Percentiles rank a stretch among this genome's conserved stretches.
phyloP scores from a whole-genome alignment of 2,797 vertebrate genomes.

The Parauchenoglanis ngamensis region DNA sequence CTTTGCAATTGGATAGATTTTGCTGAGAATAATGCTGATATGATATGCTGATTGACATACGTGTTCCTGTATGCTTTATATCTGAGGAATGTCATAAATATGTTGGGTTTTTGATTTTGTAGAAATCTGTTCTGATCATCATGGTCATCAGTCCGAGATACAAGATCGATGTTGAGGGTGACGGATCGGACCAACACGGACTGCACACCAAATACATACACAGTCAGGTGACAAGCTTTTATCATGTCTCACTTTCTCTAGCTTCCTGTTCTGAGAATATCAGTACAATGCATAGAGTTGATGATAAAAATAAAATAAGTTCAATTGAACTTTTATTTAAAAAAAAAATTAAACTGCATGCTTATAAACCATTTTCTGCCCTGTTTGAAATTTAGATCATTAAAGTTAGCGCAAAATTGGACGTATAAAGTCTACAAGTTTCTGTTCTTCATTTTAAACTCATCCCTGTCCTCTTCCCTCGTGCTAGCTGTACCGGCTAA shows the following conservation, averaged over 20 bases:
- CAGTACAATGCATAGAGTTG: no score
- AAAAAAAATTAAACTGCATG: no score
- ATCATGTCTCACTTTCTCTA: no score
- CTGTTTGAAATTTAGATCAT: no score
- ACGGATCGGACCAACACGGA: conserved; percentile 86
- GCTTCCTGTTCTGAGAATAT: background rate
- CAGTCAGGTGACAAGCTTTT: conserved; percentile 80
- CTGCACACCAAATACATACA: conserved; percentile 97
- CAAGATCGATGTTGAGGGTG: conserved; percentile 89
- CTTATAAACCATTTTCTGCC: no score
- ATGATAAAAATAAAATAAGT: no score
- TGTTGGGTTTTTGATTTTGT: conserved; percentile 43
- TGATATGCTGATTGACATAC: background rate
- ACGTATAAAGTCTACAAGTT: no score
- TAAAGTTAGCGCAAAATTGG: no score
- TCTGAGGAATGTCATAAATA: background rate
- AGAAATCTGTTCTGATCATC: conserved; percentile 96
- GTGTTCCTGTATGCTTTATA: background rate
- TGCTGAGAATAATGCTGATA: background rate
- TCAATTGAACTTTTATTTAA: no score
- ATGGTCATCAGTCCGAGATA: conserved; percentile 96
- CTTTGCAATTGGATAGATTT: background rate
- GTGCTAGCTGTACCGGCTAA: background rate
- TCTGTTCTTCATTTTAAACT: background rate
- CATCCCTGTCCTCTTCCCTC: background rate